Evolutionary conservation across 2,113 vertebrate species (phyloP).

Genomic region (Rafetus swinhoei): DNA sequence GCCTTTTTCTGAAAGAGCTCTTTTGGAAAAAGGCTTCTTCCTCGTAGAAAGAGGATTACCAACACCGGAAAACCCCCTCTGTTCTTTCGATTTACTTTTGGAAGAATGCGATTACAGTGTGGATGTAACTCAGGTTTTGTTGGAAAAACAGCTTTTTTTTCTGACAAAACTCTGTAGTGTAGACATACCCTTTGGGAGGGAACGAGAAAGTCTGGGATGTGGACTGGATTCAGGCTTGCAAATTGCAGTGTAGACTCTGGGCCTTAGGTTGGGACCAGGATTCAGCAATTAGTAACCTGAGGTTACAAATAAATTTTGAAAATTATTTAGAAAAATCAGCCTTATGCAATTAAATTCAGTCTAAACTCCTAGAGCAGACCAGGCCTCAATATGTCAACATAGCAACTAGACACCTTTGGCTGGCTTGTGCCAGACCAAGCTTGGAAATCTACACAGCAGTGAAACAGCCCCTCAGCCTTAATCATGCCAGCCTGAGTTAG

Average conservation of each 20-base stretch:
- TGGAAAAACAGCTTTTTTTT: no score
- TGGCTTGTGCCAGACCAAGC: neutral
- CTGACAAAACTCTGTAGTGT: no score
- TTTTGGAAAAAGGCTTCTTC: no score
- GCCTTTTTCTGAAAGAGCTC: no score
- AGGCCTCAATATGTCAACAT: neutral
- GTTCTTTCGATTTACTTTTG: no score
- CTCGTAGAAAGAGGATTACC: no score
- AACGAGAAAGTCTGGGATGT: neutral
- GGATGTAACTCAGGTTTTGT: no score
- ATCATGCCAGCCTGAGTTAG: rapidly evolving
- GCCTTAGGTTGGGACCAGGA: neutral
- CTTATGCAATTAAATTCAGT: no score
- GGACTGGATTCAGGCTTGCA: neutral
- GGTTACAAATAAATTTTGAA: neutral
- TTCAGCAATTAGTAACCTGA: neutral
- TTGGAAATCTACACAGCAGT: neutral
- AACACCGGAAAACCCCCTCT: no score
- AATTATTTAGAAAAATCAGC: no score
- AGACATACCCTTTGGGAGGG: neutral
- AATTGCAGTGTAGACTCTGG: neutral
- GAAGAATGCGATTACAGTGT: no score
- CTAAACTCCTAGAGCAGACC: no score
- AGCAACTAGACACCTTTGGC: neutral
- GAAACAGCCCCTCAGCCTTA: neutral